Percentiles rank a stretch among this genome's conserved stretches.
Evolutionary conservation across 1,140 invertebrate species (phyloP).

Genomic region (Arion vulgaris): DNA sequence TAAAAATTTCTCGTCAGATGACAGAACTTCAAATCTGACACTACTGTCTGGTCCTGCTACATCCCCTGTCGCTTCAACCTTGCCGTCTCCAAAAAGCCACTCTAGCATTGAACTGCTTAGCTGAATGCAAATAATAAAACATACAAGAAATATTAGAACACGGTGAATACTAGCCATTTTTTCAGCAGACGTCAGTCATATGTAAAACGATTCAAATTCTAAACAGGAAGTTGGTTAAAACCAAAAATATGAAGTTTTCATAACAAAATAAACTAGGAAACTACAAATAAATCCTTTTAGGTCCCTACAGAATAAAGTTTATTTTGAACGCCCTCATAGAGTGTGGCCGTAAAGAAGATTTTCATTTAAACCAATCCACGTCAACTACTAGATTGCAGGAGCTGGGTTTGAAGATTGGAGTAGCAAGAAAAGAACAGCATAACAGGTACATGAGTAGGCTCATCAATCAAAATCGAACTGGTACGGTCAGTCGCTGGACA

Average conservation of each 20-base stretch:
- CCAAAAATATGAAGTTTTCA: background rate
- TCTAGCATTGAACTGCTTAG: constrained; percentile 38
- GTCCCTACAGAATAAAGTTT: too few species aligned
- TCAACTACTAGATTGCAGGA: too few species aligned
- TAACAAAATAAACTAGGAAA: too few species aligned
- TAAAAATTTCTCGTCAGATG: constrained; percentile 80
- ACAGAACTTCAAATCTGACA: constrained; percentile 76
- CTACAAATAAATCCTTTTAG: too few species aligned
- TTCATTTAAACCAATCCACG: too few species aligned
- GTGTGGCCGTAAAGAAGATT: too few species aligned
- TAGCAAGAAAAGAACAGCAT: too few species aligned
- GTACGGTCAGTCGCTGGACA: too few species aligned
- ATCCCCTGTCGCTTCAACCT: constrained; percentile 18
- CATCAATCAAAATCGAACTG: too few species aligned
- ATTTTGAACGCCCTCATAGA: too few species aligned
- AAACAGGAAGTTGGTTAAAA: constrained; percentile 36
- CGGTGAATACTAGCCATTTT: background rate
- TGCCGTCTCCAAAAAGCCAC: constrained; percentile 54
- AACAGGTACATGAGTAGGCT: too few species aligned
- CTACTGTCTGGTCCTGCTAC: constrained; percentile 23
- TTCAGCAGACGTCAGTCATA: background rate
- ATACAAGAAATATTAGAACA: constrained; percentile 9
- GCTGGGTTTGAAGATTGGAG: too few species aligned
- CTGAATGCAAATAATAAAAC: background rate
- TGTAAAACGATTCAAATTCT: constrained; percentile 26